phyloP scores from a whole-genome alignment of 2,888 invertebrate species.

The Macrophya alboannulata region DNA sequence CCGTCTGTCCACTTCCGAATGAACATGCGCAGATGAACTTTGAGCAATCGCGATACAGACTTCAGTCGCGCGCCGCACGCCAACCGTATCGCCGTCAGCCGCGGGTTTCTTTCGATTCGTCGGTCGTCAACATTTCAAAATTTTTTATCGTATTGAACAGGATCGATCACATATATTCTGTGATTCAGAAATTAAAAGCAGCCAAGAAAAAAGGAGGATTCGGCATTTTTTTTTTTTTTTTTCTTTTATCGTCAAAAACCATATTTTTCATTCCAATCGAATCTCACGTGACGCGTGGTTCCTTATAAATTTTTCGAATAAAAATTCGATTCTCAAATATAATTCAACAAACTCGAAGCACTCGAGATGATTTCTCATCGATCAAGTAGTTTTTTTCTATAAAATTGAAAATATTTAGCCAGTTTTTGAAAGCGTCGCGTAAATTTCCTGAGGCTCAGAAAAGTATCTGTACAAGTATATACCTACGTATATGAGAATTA shows the following conservation, averaged over 20 bases:
- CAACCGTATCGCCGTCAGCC: conserved; percentile 38
- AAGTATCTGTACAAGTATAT: not conserved
- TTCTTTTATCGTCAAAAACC: not conserved
- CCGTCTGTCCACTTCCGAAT: conserved; percentile 50
- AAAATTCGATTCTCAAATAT: not conserved
- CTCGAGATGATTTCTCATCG: not conserved
- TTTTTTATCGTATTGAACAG: not conserved
- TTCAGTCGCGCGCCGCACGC: conserved; percentile 55
- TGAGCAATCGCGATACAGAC: conserved; percentile 48
- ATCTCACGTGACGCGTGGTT: not conserved
- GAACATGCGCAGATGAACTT: conserved; percentile 52
- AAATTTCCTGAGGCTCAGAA: not conserved
- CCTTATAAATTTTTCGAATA: not conserved
- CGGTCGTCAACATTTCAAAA: not conserved
- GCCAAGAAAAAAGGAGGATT: not conserved
- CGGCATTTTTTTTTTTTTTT: not conserved
- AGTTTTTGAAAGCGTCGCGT: not conserved
- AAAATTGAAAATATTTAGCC: not conserved
- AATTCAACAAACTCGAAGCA: not conserved
- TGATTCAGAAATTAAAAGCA: not conserved
- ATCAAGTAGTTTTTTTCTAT: conserved; percentile 7
- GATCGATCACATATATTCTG: not conserved
- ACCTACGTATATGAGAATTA: not conserved
- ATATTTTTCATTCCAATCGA: not conserved
- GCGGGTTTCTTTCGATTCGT: conserved; percentile 39